These are phyloP conservation scores for Lottia scabra DNA, from an alignment of 2,888 invertebrate genomes.

Conservation along the genomic window DNA sequence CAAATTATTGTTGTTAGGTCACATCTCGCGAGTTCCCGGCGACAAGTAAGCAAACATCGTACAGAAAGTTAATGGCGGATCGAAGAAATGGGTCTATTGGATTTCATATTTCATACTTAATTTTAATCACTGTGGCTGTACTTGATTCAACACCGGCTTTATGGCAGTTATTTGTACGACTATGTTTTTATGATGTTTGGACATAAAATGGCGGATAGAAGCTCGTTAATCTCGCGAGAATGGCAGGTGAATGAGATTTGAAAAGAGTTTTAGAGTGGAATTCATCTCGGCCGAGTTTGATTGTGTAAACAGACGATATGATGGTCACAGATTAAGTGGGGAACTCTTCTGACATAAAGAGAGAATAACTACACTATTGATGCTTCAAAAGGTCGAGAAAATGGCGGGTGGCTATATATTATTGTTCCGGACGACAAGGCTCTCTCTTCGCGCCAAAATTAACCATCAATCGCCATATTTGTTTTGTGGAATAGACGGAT, in stretches of 20 bases:
- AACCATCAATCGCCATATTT: conserved; percentile 6
- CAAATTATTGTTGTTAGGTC: too few relatives aligned
- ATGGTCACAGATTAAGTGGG: not conserved
- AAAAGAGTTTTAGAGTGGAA: not conserved
- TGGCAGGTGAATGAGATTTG: not conserved
- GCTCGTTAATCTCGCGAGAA: not conserved
- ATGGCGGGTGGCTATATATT: conserved; percentile 4
- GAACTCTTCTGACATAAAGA: not conserved
- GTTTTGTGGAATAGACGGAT: not conserved
- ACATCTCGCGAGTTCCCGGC: too few relatives aligned
- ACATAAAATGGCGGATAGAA: not conserved
- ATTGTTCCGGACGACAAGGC: conserved; percentile 1
- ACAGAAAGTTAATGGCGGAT: not conserved
- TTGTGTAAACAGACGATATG: not conserved
- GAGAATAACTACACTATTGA: conserved; percentile 1
- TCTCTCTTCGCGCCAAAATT: conserved; percentile 2
- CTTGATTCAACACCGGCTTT: too few relatives aligned
- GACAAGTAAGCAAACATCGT: too few relatives aligned
- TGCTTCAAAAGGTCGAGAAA: conserved; percentile 3
- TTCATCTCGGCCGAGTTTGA: not conserved
- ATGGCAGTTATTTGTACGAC: not conserved
- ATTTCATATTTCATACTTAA: not conserved
- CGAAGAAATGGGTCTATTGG: conserved; percentile 1
- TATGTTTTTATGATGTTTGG: not conserved
- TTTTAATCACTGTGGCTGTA: too few relatives aligned